phyloP scores from a whole-genome alignment of 2,888 invertebrate species.

The Volucella inflata region DNA sequence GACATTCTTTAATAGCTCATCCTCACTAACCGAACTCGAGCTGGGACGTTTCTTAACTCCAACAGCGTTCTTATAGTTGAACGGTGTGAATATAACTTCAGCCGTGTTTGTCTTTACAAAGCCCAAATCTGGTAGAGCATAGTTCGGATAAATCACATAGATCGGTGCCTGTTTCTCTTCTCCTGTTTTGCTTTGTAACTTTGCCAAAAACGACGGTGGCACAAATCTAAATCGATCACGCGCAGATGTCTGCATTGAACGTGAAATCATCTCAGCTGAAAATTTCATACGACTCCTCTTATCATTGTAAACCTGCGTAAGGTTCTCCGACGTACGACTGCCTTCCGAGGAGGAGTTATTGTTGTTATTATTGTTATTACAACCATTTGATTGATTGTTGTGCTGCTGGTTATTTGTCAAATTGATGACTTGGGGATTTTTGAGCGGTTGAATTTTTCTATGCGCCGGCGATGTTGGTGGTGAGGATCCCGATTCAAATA shows the following conservation, averaged over 20 bases:
- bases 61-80: conserved; percentile 86
- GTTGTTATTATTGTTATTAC: conserved; percentile 84
- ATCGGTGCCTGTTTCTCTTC: conserved; percentile 89
- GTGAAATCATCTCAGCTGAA: conserved; percentile 86
- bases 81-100: conserved; percentile 88
- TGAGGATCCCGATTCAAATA: conserved; percentile 72
- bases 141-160: conserved; percentile 95
- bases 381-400: conserved; percentile 79
- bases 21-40: conserved; percentile 87
- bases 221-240: conserved; percentile 86
- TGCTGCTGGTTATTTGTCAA: conserved; percentile 77
- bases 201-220: conserved; percentile 89
- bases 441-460: conserved; percentile 82
- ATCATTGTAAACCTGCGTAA: conserved; percentile 80
- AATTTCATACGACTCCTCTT: conserved; percentile 74
- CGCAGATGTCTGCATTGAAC: conserved; percentile 89
- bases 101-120: conserved; percentile 87
- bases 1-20: conserved; percentile 91
- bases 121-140: conserved; percentile 94
- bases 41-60: conserved; percentile 79
- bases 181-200: conserved; percentile 86
- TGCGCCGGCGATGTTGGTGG: conserved; percentile 82
- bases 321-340: conserved; percentile 81
- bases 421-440: conserved; percentile 82
- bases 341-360: conserved; percentile 82